These are phyloP conservation scores for Didymodactylos carnosus DNA, from an alignment of 2,888 invertebrate genomes.

Conservation along the genomic window DNA sequence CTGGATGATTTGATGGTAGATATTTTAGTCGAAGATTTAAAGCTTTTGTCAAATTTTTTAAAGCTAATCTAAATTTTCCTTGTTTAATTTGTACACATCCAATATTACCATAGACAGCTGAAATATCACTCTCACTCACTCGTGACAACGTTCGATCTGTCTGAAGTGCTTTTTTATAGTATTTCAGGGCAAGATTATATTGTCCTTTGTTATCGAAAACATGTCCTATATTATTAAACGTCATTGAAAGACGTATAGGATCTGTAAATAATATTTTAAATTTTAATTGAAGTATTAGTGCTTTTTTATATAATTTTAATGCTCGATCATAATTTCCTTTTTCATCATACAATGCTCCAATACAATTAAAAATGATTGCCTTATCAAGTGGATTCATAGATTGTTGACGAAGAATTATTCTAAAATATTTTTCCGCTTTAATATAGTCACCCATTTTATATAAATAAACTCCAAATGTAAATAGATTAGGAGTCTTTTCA, in stretches of 20 bases:
- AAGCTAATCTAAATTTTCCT: not conserved
- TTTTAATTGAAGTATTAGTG: not conserved
- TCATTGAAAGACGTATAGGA: not conserved
- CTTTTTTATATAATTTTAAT: not conserved
- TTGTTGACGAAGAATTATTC: not conserved
- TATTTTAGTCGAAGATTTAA: not conserved
- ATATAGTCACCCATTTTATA: not conserved
- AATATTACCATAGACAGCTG: not conserved
- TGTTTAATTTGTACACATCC: not conserved
- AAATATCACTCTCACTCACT: not conserved
- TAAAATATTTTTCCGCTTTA: not conserved
- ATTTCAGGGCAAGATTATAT: not conserved
- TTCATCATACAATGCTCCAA: not conserved
- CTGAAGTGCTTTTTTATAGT: not conserved
- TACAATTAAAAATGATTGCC: not conserved
- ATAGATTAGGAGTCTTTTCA: not conserved
- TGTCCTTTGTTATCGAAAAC: not conserved
- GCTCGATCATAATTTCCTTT: not conserved
- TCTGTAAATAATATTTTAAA: not conserved
- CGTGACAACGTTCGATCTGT: not conserved
- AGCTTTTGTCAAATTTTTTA: not conserved
- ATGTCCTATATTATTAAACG: not conserved
- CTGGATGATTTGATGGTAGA: not conserved
- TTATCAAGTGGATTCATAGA: not conserved
- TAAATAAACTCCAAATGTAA: not conserved